Evolutionary conservation across 1,140 invertebrate genomes (phyloP).

Genomic region (Rhyacophila brunnea): DNA sequence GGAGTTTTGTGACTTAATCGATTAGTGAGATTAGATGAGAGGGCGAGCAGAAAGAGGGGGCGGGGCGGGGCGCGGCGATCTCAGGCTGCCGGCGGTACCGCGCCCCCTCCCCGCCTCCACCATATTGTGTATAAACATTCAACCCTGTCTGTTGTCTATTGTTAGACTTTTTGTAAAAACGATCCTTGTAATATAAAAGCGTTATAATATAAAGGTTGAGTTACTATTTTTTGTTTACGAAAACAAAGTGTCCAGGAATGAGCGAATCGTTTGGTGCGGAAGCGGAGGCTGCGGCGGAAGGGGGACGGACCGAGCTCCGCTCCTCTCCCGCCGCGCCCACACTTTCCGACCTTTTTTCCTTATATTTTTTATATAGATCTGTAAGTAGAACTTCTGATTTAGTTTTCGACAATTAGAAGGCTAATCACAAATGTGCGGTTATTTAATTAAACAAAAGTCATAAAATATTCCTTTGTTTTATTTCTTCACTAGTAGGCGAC

Average conservation of each 20-base stretch:
- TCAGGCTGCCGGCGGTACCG: neutral
- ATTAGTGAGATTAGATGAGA: constrained; percentile 10
- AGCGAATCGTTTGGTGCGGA: constrained; percentile 21
- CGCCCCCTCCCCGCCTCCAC: constrained; percentile 6
- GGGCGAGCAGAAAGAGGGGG: constrained; percentile 1
- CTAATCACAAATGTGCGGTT: constrained; percentile 32
- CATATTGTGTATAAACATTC: neutral
- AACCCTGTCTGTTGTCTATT: constrained; percentile 26
- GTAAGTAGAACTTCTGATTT: constrained; percentile 36
- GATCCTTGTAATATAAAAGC: constrained; percentile 32
- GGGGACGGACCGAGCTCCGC: constrained; percentile 1
- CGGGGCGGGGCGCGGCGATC: neutral
- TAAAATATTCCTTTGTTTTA: constrained; percentile 6
- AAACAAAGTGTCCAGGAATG: constrained; percentile 10
- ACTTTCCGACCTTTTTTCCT: constrained; percentile 28
- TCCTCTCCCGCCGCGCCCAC: constrained; percentile 11
- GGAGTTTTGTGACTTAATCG: constrained; percentile 24
- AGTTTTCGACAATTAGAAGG: constrained; percentile 26
- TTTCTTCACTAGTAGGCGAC: neutral
- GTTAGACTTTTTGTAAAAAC: constrained; percentile 30
- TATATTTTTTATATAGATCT: constrained; percentile 36
- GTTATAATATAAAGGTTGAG: constrained; percentile 21
- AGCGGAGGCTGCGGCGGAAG: constrained; percentile 1
- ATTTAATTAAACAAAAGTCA: constrained; percentile 31
- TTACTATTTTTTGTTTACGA: constrained; percentile 30